Evolutionary conservation across 2,113 vertebrate genomes (phyloP).

Genomic region (Nipponia nippon): DNA sequence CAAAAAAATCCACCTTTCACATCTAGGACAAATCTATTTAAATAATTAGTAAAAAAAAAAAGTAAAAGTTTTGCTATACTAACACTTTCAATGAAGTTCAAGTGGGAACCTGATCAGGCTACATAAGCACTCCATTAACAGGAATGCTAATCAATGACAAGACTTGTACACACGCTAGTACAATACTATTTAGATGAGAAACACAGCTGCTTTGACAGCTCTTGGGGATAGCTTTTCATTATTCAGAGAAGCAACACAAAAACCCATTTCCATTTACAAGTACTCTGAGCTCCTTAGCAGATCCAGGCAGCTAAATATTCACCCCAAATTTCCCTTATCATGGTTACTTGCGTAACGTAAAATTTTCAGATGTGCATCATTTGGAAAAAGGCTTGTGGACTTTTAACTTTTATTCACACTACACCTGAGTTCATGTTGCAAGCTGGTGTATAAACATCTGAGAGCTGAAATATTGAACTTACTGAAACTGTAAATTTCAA

Average conservation of each 20-base stretch:
- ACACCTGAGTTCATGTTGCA: not conserved
- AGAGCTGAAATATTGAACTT: not conserved
- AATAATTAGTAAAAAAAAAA: not conserved
- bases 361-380: not conserved
- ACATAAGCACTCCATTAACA: not conserved
- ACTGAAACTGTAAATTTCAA: not conserved
- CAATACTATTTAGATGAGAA: not conserved
- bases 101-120: not conserved
- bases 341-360: not conserved
- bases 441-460: not conserved
- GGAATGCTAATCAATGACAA: not conserved
- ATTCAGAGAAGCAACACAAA: not conserved
- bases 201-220: not conserved
- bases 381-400: not conserved
- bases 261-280: not conserved
- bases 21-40: not conserved
- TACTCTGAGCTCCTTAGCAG: not conserved
- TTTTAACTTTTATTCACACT: not conserved
- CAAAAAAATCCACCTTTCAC: not conserved
- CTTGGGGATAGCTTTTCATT: not conserved
- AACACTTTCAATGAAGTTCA: not conserved
- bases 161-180: not conserved
- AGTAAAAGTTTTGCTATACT: not conserved
- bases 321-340: not conserved
- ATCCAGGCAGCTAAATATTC: not conserved